Evolutionary conservation across 2,113 vertebrate species (phyloP).

Genomic region (Oryctolagus cuniculus): DNA sequence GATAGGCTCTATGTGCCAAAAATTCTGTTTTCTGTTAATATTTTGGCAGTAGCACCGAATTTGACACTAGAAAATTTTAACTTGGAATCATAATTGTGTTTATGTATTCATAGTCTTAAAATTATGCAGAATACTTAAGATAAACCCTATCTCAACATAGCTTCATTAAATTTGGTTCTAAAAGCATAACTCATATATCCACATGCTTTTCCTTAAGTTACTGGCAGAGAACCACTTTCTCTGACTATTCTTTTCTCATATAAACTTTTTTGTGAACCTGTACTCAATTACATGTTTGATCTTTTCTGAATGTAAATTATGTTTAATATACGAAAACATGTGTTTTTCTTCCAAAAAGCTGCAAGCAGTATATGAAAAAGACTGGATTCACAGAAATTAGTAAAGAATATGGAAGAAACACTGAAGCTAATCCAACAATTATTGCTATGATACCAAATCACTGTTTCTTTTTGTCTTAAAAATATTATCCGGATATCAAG

Average conservation of each 20-base stretch:
- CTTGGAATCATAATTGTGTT: conserved; percentile 81
- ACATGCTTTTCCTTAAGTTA: conserved; percentile 66
- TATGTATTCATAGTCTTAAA: conserved; percentile 79
- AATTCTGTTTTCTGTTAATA: conserved; percentile 80
- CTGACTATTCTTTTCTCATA: background rate
- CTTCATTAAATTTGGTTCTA: conserved; percentile 76
- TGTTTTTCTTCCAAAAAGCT: conserved; percentile 65
- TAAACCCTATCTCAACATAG: conserved; percentile 68
- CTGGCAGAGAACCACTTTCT: conserved; percentile 33
- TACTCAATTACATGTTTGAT: conserved; percentile 69
- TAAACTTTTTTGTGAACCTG: conserved; percentile 62
- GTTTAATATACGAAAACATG: conserved; percentile 70
- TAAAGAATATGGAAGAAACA: background rate
- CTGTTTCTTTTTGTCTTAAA: conserved; percentile 18
- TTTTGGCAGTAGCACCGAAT: conserved; percentile 80
- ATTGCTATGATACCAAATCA: conserved; percentile 50
- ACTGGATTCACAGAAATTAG: conserved; percentile 59
- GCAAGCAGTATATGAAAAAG: conserved; percentile 56
- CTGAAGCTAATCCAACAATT: conserved; percentile 60
- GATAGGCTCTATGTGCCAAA: conserved; percentile 74
- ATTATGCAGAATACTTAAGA: conserved; percentile 79
- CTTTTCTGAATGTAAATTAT: conserved; percentile 65
- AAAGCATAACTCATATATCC: conserved; percentile 55
- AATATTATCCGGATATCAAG: conserved; percentile 49
- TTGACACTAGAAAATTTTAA: conserved; percentile 79